Evolutionary conservation across 2,888 invertebrate genomes (phyloP).

Genomic region (Trimorus sp.): DNA sequence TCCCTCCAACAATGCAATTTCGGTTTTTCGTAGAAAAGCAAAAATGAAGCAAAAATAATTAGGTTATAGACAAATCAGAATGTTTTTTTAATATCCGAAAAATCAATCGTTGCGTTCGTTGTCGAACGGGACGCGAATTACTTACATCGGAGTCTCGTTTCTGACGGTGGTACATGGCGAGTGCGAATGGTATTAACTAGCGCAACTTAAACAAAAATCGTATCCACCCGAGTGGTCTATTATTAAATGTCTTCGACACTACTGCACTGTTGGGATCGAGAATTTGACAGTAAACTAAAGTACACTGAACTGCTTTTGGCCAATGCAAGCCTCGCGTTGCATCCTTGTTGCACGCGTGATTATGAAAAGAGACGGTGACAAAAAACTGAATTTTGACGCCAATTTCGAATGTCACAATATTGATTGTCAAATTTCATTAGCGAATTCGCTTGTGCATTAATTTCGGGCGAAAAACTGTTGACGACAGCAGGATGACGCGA

Average conservation of each 20-base stretch:
- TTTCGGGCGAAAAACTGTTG: no score
- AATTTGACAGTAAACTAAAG: slow-evolving; percentile 33
- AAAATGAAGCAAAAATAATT: slow-evolving; percentile 13
- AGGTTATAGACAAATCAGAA: slow-evolving; percentile 38
- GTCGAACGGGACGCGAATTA: slow-evolving; percentile 69
- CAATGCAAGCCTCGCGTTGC: background rate
- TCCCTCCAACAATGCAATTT: no score
- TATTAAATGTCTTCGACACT: slow-evolving; percentile 43
- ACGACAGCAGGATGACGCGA: no score
- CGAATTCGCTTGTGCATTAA: no score
- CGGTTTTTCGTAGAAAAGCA: background rate
- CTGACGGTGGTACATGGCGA: slow-evolving; percentile 76
- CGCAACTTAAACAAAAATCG: slow-evolving; percentile 36
- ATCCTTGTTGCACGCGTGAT: no score
- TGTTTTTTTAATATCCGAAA: slow-evolving; percentile 4
- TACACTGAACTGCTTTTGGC: background rate
- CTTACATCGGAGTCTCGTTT: slow-evolving; percentile 88
- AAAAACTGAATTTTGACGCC: no score
- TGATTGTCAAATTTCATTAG: no score
- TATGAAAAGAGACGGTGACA: no score
- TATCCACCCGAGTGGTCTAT: slow-evolving; percentile 19
- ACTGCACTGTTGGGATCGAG: background rate
- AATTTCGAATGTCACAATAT: no score
- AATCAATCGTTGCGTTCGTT: slow-evolving; percentile 6
- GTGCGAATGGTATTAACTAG: slow-evolving; percentile 15